These are phyloP conservation scores for Agrochola litura DNA, from an alignment of 2,888 invertebrate species.

Conservation along the genomic window DNA sequence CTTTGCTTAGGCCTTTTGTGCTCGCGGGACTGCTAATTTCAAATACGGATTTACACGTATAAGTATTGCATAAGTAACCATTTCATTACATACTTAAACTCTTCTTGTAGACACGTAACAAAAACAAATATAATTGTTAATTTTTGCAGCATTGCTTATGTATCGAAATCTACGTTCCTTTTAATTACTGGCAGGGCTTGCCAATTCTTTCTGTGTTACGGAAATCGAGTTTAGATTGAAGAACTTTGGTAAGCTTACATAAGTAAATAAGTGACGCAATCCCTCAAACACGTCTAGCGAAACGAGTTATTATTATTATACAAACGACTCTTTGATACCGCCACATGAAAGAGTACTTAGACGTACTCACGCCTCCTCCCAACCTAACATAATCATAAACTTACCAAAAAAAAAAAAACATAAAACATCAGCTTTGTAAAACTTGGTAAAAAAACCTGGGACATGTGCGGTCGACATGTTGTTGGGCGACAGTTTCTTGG, in stretches of 20 bases:
- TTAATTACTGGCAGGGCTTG: neutral
- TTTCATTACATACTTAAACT: neutral
- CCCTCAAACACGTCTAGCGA: neutral
- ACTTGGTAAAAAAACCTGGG: slow-evolving; percentile 53
- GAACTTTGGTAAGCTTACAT: neutral
- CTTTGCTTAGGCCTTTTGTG: neutral
- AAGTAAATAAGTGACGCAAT: neutral
- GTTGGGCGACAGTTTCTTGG: slow-evolving; percentile 70
- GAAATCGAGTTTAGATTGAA: slow-evolving; percentile 1
- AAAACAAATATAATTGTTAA: neutral
- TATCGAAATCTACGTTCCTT: neutral
- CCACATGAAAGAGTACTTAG: slow-evolving; percentile 29
- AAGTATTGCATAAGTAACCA: neutral
- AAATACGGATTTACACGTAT: too few species aligned
- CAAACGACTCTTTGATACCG: slow-evolving; percentile 37
- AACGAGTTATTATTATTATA: neutral
- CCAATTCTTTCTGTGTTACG: neutral
- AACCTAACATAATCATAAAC: slow-evolving; percentile 35
- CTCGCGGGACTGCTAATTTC: too few species aligned
- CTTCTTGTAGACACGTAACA: neutral
- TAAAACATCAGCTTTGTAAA: slow-evolving; percentile 55
- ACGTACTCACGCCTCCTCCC: neutral
- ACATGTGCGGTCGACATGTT: slow-evolving; percentile 66
- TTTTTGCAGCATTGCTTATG: too few species aligned
- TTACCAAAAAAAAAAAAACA: slow-evolving; percentile 23